Evolutionary conservation across 2,113 vertebrate species (phyloP).

Genomic region (Phaethon lepturus): DNA sequence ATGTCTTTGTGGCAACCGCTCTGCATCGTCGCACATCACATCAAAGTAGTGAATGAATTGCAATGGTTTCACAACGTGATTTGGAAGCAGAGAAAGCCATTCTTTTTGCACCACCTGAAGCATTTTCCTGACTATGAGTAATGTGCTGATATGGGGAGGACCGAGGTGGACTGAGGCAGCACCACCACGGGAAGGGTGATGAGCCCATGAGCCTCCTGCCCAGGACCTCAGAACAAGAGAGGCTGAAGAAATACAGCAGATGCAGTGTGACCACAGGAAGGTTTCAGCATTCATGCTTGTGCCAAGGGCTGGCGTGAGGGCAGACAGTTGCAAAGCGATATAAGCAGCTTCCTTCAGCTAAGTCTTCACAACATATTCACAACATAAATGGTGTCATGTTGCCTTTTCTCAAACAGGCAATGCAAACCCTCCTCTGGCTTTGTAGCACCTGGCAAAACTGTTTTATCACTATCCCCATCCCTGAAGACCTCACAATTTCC

Average conservation of each 20-base stretch:
- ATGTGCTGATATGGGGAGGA: accelerated
- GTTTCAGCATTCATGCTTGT: not conserved
- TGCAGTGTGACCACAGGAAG: not conserved
- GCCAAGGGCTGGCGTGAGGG: not conserved
- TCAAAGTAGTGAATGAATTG: not conserved
- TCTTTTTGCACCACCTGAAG: not conserved
- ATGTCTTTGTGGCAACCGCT: not conserved
- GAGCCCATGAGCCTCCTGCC: not conserved
- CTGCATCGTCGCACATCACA: not conserved
- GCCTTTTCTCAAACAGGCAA: not conserved
- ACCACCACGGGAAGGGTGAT: not conserved
- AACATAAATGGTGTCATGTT: not conserved
- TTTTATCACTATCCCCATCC: not conserved
- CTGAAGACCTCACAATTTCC: not conserved
- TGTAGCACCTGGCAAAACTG: not conserved
- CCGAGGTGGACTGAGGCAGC: not conserved
- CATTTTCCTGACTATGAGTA: not conserved
- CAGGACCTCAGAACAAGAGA: not conserved
- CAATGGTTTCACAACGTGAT: not conserved
- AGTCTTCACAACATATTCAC: not conserved
- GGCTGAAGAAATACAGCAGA: not conserved
- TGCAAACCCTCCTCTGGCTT: not conserved
- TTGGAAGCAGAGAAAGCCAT: not conserved
- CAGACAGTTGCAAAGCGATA: not conserved
- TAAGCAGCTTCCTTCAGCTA: not conserved